Evolutionary conservation across 64 coral and sea anemone genomes (phyloP).

Genomic region (Porites lutea): DNA sequence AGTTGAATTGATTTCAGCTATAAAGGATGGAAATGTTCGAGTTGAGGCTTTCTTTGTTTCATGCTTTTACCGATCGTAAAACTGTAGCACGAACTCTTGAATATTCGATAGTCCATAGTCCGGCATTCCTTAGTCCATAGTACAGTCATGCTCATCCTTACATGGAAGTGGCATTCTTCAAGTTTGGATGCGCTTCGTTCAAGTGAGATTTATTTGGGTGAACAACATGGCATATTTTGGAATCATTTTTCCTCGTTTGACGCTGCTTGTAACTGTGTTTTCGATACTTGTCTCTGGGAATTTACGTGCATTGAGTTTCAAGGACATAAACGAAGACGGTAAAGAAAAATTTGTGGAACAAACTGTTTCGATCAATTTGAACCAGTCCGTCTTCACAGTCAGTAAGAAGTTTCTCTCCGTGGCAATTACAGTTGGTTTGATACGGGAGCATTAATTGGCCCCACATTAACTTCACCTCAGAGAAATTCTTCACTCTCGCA

Average conservation of each 20-base stretch:
- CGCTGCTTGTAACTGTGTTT: not conserved
- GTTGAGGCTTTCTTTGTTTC: too few relatives aligned
- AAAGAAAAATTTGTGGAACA: not conserved
- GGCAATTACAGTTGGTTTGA: constrained; percentile 2
- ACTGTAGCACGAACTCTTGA: too few relatives aligned
- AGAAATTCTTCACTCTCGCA: constrained; percentile 71
- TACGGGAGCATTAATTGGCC: constrained; percentile 51
- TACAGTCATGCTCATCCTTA: too few relatives aligned
- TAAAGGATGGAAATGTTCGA: too few relatives aligned
- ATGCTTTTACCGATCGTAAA: too few relatives aligned
- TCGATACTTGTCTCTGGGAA: not conserved
- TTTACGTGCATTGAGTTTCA: not conserved
- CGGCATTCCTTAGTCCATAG: too few relatives aligned
- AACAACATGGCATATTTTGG: not conserved
- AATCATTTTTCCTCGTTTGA: too few relatives aligned
- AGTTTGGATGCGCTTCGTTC: too few relatives aligned
- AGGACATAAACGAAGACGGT: not conserved
- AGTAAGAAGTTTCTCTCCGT: constrained; percentile 64
- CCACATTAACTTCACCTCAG: constrained; percentile 45
- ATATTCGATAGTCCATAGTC: too few relatives aligned
- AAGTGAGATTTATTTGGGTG: too few relatives aligned
- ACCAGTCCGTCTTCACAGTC: constrained; percentile 24
- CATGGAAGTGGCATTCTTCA: too few relatives aligned
- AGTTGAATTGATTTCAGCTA: too few relatives aligned
- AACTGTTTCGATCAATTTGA: constrained; percentile 42